Percentiles rank a stretch among this genome's conserved stretches.
These are phyloP conservation scores for sheep (Ovis aries) DNA, from an alignment of 2,113 vertebrate genomes.

Conservation along the genomic window ARS-UI_Ramb_v3.0 NC_056080.1:18527001-18527500, in stretches of 20 bases:
- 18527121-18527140: not conserved
- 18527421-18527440: constrained; percentile 38
- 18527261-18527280: not conserved
- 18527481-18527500: constrained; percentile 25
- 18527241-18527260: not conserved
- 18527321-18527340: not conserved
- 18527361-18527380: not conserved
- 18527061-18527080: not conserved
- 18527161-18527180: not conserved
- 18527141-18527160: not conserved
- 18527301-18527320: constrained; percentile 10
- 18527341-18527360: not conserved
- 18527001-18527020: not conserved
- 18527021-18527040: not conserved
- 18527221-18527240: not conserved
- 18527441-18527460: constrained; percentile 34
- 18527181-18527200: not conserved
- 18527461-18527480: constrained; percentile 13
- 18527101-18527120: not conserved
- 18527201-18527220: not conserved
- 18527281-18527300: not conserved
- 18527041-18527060: not conserved
- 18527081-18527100: not conserved
- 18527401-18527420: not conserved
- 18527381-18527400: not conserved